Conservation (phyloP, 2,113 vertebrate genomes). For the Platichthys flesus region DNA sequence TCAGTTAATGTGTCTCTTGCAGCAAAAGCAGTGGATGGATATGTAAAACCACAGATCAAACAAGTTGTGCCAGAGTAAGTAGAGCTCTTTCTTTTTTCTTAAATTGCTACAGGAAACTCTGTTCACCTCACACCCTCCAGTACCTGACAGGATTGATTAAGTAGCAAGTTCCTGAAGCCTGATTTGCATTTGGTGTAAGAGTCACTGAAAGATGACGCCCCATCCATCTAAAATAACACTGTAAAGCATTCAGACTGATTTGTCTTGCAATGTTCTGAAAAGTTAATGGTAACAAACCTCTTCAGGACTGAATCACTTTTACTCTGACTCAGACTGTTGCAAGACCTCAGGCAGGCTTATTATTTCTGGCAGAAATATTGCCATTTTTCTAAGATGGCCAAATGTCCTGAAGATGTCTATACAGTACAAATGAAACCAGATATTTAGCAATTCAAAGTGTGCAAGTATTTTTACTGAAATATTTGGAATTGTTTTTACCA, state of each 20-base stretch:
- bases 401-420: neutral
- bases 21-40: conserved; percentile 94
- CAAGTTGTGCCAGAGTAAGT: conserved; percentile 98
- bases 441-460: no score
- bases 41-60: conserved; percentile 98
- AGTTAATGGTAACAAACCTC: neutral
- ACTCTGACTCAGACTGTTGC: no score
- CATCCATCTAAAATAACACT: neutral
- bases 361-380: no score
- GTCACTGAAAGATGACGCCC: neutral
- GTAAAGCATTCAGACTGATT: neutral
- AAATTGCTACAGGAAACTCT: neutral
- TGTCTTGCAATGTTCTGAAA: neutral
- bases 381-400: neutral
- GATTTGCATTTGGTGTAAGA: neutral
- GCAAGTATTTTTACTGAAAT: no score
- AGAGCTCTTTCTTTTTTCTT: neutral
- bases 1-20: conserved; percentile 25
- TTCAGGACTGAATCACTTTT: no score
- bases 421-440: no score
- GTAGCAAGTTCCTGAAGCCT: neutral
- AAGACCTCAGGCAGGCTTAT: no score
- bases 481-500: neutral
- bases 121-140: neutral
- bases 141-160: neutral